Base-by-base conservation (phyloP, 2,113 vertebrate genomes). In the Silurus asotus region DNA sequence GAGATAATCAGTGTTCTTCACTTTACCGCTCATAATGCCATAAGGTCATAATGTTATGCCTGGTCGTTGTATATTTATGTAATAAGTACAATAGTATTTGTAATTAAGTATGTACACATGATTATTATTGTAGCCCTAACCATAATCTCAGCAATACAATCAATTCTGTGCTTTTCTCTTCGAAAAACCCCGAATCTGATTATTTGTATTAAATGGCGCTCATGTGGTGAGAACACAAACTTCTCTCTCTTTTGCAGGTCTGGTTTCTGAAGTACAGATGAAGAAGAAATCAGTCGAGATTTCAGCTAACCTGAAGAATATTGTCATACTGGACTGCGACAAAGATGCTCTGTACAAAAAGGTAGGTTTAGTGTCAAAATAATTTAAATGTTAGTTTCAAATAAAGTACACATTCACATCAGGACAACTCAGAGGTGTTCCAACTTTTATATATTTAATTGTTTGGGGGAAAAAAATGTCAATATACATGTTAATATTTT, bases 231-330 rank as follows among this genome's bases (percentile, higher is more conserved):
- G 67, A 28, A 45, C 37, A 37, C 37, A 37, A 37, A 2, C 37
- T 6, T 45, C 8, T 85, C 17, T 48, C 25, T 15, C 62, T 23
- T n/a, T n/a, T 53, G 5, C 83, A 99, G 98, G 98, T 58, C 93
- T 99, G 89, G 97, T 98, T 89, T 97, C 97, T 88, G 94, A 99
- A 89, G 93, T 99, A 53, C 89, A 96, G 64, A 95, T 98, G 96
- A 97, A 91, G 87, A 96, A 97, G 87, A 90, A 94, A 84, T 93
- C 93, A 79, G 96, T 95, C 84, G 96, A 98, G 92, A 89, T 98
- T 88, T 94, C 94, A 51, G 96, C 96, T 91, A 97, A 98, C 77
- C 91, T 99, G 75, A 99, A 96, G 90, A 98, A 96, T 92, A 99
- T 99, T 82, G 90, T 96, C 86, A 94, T 99, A 91, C 86, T 98